Percentiles rank a stretch among this genome's conserved stretches.
Evolutionary conservation across 2,797 vertebrate species (phyloP).

Genomic region (Meda fulgida): DNA sequence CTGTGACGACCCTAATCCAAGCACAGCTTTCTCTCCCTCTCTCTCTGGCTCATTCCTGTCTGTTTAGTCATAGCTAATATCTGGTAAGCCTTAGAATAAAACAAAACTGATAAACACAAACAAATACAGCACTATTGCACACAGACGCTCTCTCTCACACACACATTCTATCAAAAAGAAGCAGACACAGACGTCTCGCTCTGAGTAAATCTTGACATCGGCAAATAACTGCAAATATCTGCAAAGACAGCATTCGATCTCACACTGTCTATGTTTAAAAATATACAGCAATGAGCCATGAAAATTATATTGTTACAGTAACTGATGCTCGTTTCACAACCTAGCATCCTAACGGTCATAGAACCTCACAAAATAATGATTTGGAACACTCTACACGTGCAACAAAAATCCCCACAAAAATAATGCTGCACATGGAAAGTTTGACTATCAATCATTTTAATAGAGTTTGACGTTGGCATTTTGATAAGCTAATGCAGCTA

Average conservation of each 20-base stretch:
- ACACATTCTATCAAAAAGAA: slow-evolving; percentile 8
- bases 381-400: too few species aligned
- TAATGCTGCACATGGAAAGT: neutral
- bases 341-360: neutral
- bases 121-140: slow-evolving; percentile 26
- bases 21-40: slow-evolving; percentile 8
- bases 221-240: neutral
- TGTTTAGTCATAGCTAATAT: slow-evolving; percentile 41
- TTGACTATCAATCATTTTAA: neutral
- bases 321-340: neutral
- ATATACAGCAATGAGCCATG: neutral
- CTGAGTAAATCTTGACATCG: slow-evolving; percentile 1
- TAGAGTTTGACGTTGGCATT: neutral
- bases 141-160: neutral
- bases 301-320: neutral
- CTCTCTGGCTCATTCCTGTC: slow-evolving; percentile 3
- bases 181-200: slow-evolving; percentile 3
- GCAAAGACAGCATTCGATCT: neutral
- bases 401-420: neutral
- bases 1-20: slow-evolving; percentile 71
- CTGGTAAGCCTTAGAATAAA: slow-evolving; percentile 31
- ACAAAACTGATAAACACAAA: slow-evolving; percentile 33
- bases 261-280: neutral
- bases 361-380: neutral
- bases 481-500: neutral